These are phyloP conservation scores for Lissonota sp. DNA, from an alignment of 2,888 invertebrate genomes.

Conservation along the genomic window DNA sequence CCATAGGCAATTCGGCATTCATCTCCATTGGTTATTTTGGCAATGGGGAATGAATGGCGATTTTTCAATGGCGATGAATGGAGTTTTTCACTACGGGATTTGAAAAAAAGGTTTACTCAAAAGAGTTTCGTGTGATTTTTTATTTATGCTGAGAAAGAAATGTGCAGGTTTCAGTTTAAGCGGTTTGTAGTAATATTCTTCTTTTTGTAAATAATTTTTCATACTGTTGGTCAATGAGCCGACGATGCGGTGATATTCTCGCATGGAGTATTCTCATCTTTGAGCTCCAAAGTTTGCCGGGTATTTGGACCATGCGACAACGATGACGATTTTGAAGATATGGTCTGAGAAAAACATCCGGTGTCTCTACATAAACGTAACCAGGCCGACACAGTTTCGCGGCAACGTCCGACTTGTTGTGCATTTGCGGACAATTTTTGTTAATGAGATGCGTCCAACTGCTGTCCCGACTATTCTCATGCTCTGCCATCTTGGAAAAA, in stretches of 20 bases:
- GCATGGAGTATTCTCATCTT: slow-evolving; percentile 71
- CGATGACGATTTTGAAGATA: slow-evolving; percentile 67
- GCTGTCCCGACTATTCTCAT: slow-evolving; percentile 43
- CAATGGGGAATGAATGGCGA: too few species aligned
- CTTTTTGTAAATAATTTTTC: slow-evolving; percentile 47
- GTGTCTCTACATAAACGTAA: slow-evolving; percentile 81
- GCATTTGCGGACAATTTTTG: slow-evolving; percentile 80
- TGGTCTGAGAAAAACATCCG: slow-evolving; percentile 76
- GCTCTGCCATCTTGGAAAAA: too few species aligned
- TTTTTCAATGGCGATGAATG: too few species aligned
- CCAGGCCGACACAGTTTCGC: slow-evolving; percentile 80
- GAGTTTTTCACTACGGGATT: too few species aligned
- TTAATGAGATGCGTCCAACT: slow-evolving; percentile 80
- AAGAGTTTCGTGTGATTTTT: too few species aligned
- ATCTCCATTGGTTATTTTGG: too few species aligned
- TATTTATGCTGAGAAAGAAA: too few species aligned
- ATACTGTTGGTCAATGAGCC: slow-evolving; percentile 77
- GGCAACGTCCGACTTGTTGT: slow-evolving; percentile 72
- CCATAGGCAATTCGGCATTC: too few species aligned
- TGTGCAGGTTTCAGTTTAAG: too few species aligned
- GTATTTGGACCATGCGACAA: slow-evolving; percentile 70
- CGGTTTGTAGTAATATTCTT: too few species aligned
- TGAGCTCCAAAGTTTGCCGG: slow-evolving; percentile 67
- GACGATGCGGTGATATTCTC: slow-evolving; percentile 73
- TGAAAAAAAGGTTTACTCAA: neutral